Base-by-base conservation (phyloP, 2,113 vertebrate species). In the Phaethornis superciliosus region DNA sequence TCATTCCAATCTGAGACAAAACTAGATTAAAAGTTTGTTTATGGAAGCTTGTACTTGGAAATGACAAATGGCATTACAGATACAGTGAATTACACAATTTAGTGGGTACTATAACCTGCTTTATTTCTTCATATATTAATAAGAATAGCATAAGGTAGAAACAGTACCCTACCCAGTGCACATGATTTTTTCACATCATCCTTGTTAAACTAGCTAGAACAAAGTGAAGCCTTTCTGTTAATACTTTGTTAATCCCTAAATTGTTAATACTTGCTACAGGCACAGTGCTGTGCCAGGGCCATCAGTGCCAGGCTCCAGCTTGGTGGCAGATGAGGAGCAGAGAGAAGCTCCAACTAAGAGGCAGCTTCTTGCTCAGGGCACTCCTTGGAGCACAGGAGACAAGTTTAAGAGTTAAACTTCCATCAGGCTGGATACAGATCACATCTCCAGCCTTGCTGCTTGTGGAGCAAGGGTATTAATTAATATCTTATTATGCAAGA, bases 321-420 rank as follows among this genome's bases (percentile, higher is more conserved):
- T 42, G 0, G 0, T 3, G 16, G 14, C 3, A 1, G 35, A 52
- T 1, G 4, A 0, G 2, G 46, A 17, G 60, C 0, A 4, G 24
- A 32, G 51, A 62, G 28, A 47, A 18, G 12, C 32, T 33, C 33
- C 9, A 3, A 30, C 16, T 8, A 28, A 81, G 63, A 22, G 7
- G 4, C 4, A 42, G 33, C 30, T 81, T 67, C 52, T 77, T 30
- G 33, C 67, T 51, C n/a, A 55, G 59, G 60, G 60, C 60, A 67
- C 13, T 19, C 37, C 19, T 33, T 33, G 18, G 37, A 87, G 56
- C 4, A 7, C 1, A 0, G 47, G 65, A 84, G 69, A 1, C 3
- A 12, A 47, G 46, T 47, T 8, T 21, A 47, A 60, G 27, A 84
- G 47, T 10, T 44, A 30, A 60, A 30, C 20, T 62, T 91, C 33